Evolutionary conservation across 2,888 invertebrate genomes (phyloP), one percentile per base, ranked within the genome.

Genomic region (Abrostola triplasia): DNA sequence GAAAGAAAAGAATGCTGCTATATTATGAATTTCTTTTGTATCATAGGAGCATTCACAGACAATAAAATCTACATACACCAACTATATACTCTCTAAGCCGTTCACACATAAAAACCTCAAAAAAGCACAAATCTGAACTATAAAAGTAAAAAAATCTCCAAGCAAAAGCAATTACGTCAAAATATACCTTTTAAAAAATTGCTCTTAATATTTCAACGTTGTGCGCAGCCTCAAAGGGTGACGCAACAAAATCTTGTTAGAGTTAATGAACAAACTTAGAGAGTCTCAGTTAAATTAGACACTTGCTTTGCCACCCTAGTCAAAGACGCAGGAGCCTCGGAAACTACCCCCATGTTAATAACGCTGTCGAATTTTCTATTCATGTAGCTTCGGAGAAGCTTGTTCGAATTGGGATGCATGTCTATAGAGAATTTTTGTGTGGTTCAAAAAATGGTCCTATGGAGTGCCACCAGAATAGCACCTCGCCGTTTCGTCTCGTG

Each of bases 221-320:
- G 82, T 67, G 76, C 80, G 71, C 76, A 69, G 77, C 81, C 85
- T 89, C 91, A 92, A 91, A 91, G 92, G 90, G 89, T 89, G 80
- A 85, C 82, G 84, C 76, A 81, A 86, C 86, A 82, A 87, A 92
- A 92, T 91, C 92, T 91, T 90, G 89, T 92, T 92, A 91, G 82
- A 90, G 81, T 90, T 92, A 93, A 92, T 92, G 91, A 93, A 92
- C 89, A 90, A 92, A 92, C 91, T 92, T 89, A 85, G 81, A 83
- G 81, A 79, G 84, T 85, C 89, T 85, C 88, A 86, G 86, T 89
- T 88, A 90, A 91, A 89, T 86, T 85, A 87, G 83, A 85, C 81
- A 83, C 84, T 88, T 79, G 84, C 84, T 76, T 84, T 81, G 83
- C 80, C 75, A 77, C 82, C 81, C 82, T 79, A 76, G 64, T 64